A percentile compares a stretch with the other conserved stretches of the same genome.
Evolutionary conservation across 2,888 invertebrate species (phyloP).

Genomic region (Ectemnius continuus): DNA sequence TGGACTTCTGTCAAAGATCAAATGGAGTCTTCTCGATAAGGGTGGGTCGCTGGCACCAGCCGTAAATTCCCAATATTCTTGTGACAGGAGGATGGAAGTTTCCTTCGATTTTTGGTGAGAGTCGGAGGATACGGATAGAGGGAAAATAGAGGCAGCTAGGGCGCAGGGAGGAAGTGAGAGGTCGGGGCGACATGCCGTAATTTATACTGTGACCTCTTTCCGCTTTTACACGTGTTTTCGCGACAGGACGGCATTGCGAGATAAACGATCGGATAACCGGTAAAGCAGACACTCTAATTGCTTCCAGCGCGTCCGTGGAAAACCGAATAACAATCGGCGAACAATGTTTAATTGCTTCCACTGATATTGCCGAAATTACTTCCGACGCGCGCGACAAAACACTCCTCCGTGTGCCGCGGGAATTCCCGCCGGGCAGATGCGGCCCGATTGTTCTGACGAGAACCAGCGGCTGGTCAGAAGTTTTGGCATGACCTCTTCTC

Average conservation of each 20-base stretch:
- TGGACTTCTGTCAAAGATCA: not conserved
- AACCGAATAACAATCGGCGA: constrained; percentile 7
- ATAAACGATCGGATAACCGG: constrained; percentile 52
- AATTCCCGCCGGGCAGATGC: too few species aligned
- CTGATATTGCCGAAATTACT: constrained; percentile 5
- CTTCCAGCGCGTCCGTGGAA: constrained; percentile 7
- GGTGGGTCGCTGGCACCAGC: constrained; percentile 28
- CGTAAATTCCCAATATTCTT: constrained; percentile 47
- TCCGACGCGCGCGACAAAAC: constrained; percentile 8
- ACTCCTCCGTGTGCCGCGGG: not conserved
- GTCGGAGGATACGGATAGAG: constrained; percentile 22
- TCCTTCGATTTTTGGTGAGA: constrained; percentile 58
- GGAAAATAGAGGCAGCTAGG: constrained; percentile 29
- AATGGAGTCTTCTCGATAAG: not conserved
- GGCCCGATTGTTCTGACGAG: too few species aligned
- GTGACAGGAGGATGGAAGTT: constrained; percentile 54
- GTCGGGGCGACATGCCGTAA: constrained; percentile 49
- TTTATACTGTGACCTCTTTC: constrained; percentile 55
- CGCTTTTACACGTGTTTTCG: constrained; percentile 21
- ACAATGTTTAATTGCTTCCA: constrained; percentile 4
- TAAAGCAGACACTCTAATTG: constrained; percentile 18
- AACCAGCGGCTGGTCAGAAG: too few species aligned
- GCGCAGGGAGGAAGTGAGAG: constrained; percentile 24
- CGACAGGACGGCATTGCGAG: constrained; percentile 45
- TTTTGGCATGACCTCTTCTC: too few species aligned